These are phyloP conservation scores for Deroplatys truncata DNA, from an alignment of 2,888 invertebrate genomes.

Conservation along the genomic window DNA sequence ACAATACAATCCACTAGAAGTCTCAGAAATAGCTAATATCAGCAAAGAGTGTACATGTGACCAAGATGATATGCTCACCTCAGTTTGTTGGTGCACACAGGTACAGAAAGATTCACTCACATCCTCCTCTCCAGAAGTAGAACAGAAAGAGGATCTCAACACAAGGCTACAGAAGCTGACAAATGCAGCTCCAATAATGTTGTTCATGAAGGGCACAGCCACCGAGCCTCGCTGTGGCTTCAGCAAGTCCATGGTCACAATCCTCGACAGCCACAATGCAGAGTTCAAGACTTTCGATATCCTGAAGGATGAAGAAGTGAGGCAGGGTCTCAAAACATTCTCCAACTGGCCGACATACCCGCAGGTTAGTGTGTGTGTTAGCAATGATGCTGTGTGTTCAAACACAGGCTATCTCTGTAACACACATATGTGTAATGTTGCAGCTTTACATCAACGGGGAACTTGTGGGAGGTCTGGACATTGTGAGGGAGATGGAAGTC, in stretches of 20 bases:
- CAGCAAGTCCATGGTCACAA: constrained; percentile 71
- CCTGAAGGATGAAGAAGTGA: constrained; percentile 47
- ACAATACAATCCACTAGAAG: too few relatives aligned
- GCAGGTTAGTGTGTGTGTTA: constrained; percentile 50
- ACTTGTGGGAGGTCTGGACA: constrained; percentile 49
- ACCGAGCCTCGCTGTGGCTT: constrained; percentile 77
- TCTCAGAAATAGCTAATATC: too few relatives aligned
- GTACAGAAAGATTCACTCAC: background rate
- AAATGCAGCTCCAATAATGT: constrained; percentile 72
- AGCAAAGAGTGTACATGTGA: too few relatives aligned
- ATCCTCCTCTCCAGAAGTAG: background rate
- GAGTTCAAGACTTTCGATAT: constrained; percentile 50
- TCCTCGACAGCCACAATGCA: constrained; percentile 63
- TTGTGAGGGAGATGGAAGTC: constrained; percentile 49
- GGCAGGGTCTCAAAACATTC: constrained; percentile 47
- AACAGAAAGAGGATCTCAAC: constrained; percentile 46
- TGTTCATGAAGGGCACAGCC: constrained; percentile 86
- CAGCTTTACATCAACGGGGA: constrained; percentile 47
- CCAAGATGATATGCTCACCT: too few relatives aligned
- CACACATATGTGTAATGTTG: background rate
- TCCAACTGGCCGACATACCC: constrained; percentile 53
- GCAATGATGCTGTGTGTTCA: background rate
- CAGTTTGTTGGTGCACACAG: background rate
- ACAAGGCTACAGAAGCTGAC: constrained; percentile 69
- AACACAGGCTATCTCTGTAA: too few relatives aligned